These are phyloP conservation scores for Heterodera schachtii DNA, from an alignment of 1,140 invertebrate species.

Conservation along the genomic window DNA sequence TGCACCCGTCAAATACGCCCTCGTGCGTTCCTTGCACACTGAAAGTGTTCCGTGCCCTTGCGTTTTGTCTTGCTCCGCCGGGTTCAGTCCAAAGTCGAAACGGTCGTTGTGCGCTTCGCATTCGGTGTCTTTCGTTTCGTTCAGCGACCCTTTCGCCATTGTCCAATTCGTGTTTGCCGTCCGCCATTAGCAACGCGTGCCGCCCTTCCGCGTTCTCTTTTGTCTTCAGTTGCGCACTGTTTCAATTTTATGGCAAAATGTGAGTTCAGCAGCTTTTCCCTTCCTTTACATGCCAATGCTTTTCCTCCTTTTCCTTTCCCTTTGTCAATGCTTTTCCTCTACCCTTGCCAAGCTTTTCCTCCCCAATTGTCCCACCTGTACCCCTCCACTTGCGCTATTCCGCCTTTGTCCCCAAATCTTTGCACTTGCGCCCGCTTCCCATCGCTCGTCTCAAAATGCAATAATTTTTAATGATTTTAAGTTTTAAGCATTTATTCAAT, in stretches of 20 bases:
- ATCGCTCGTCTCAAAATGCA: conserved; percentile 56
- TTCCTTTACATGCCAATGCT: neutral
- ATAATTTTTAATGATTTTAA: no score
- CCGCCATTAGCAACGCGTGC: conserved; percentile 62
- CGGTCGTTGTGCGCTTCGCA: conserved; percentile 63
- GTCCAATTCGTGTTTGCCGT: conserved; percentile 65
- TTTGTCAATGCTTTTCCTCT: no score
- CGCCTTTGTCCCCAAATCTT: conserved; percentile 62
- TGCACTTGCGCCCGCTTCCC: conserved; percentile 64
- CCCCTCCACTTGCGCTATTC: conserved; percentile 60
- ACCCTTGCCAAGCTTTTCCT: neutral
- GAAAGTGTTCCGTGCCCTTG: conserved; percentile 53
- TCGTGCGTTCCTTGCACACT: no score
- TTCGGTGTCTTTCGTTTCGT: conserved; percentile 51
- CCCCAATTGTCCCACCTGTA: conserved; percentile 54
- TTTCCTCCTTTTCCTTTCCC: neutral
- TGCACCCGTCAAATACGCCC: no score
- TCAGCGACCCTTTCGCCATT: conserved; percentile 53
- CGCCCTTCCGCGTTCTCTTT: conserved; percentile 52
- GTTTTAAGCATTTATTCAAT: no score
- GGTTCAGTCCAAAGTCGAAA: conserved; percentile 61
- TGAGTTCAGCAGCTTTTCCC: neutral
- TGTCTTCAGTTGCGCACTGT: conserved; percentile 55
- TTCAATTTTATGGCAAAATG: neutral
- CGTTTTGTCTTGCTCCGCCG: conserved; percentile 55